phyloP scores from a whole-genome alignment of 2,113 vertebrate genomes.

The Chaetodon auriga region DNA sequence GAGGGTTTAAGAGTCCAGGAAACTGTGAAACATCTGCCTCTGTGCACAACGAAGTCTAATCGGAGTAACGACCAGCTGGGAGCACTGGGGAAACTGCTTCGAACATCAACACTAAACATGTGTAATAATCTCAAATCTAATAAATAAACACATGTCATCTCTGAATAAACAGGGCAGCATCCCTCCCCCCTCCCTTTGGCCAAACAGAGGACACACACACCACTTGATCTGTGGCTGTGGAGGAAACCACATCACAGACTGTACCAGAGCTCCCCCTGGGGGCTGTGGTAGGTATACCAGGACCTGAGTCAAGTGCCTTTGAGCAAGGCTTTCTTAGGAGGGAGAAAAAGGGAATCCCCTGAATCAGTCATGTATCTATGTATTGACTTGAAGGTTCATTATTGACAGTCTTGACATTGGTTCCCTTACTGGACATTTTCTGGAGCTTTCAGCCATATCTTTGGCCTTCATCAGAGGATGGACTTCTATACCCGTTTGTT shows the following conservation, averaged over 20 bases:
- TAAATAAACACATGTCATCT: too few species aligned
- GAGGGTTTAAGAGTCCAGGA: background rate
- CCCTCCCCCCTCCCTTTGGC: background rate
- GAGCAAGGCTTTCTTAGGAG: background rate
- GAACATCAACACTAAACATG: background rate
- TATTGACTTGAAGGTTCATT: background rate
- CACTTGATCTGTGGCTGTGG: background rate
- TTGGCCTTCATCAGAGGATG: background rate
- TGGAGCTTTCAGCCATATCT: background rate
- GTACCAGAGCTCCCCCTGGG: constrained; percentile 65
- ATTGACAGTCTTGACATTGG: background rate
- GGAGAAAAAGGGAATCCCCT: too few species aligned
- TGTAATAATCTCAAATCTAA: background rate
- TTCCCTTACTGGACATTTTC: background rate
- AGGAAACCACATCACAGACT: background rate
- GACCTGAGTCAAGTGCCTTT: background rate
- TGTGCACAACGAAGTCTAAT: background rate
- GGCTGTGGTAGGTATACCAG: constrained; percentile 18
- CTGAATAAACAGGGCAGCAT: too few species aligned
- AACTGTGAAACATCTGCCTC: background rate
- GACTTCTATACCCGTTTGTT: background rate
- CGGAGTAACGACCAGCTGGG: background rate
- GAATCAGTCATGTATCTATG: background rate
- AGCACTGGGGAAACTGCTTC: background rate
- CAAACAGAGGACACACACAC: constrained; percentile 1